Evolutionary conservation across 1,140 invertebrate genomes (phyloP), one percentile per base, ranked within the genome.

Genomic region (Drosophila pandora): DNA sequence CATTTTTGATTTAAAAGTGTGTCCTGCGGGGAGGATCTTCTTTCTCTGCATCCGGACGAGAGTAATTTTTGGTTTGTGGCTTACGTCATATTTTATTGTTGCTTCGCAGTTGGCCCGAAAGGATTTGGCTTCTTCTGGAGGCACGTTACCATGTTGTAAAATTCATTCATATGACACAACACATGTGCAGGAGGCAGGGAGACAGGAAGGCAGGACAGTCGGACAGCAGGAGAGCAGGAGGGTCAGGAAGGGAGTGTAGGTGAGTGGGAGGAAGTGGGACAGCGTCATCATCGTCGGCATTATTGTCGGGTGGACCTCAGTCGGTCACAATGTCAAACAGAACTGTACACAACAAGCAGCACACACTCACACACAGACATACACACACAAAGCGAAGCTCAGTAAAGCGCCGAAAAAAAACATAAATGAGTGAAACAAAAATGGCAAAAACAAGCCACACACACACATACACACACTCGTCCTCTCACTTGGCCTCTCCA

Each of bases 41-140:
- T 67, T 50, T 41, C 37, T 8, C n/a, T 67, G 47, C 45, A 34
- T 60, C 9, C 25, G 54, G 48, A 67, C n/a, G 23, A 25, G 39
- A 37, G 37, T 34, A 73, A 76, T 62, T 79, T 80, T 74, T 72
- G 43, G 61, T 30, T 50, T 56, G 49, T 71, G 77, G 61, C 73
- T 85, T 85, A 87, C 81, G 84, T 85, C 81, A 85, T 85, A 76
- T 87, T 81, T 84, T 83, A 84, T 76, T 84, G 67, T 57, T 84
- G 71, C 73, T 54, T 67, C 69, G 55, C 47, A 55, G 52, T 56
- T 57, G 30, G 53, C 55, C 62, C 61, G 68, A 79, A 76, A 76
- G 72, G 73, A 76, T 68, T 75, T 63, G 47, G 34, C 25, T 47
- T 64, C 50, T 47, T 37, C 39, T 58, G 22, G 67, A 76, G 59